Conservation (phyloP, 2,797 vertebrate genomes). For the Vultur gryphus region DNA sequence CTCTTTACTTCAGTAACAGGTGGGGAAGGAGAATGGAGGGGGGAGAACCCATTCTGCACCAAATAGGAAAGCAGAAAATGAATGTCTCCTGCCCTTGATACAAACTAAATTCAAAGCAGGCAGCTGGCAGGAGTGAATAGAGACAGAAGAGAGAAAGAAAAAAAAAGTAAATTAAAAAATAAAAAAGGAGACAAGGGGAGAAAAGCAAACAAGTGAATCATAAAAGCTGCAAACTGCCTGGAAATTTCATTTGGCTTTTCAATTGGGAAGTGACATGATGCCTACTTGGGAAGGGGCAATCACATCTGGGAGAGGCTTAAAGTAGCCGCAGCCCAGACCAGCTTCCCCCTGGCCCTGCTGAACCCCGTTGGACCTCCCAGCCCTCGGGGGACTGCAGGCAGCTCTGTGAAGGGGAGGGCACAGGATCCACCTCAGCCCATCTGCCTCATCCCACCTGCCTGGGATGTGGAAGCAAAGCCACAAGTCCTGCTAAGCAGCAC, state of each 20-base stretch:
- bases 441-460: neutral
- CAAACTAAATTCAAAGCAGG: slow-evolving; percentile 57
- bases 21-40: neutral
- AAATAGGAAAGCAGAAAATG: slow-evolving; percentile 29
- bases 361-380: fast-evolving
- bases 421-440: neutral
- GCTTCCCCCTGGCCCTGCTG: neutral
- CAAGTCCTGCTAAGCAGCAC: neutral
- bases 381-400: neutral
- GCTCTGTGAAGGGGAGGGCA: neutral
- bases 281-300: neutral
- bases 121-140: slow-evolving; percentile 47
- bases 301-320: neutral
- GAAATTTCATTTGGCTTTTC: slow-evolving; percentile 68
- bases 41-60: neutral
- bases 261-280: slow-evolving; percentile 22
- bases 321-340: neutral
- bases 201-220: slow-evolving; percentile 41
- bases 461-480: neutral
- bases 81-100: slow-evolving; percentile 30
- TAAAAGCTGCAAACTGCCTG: slow-evolving; percentile 31
- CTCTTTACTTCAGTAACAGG: neutral
- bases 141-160: neutral
- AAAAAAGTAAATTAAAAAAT: neutral
- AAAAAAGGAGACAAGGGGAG: neutral